A percentile compares a stretch with the other conserved stretches of the same genome.
Evolutionary conservation across 2,113 vertebrate genomes (phyloP).

Genomic region (Galemys pyrenaicus): DNA sequence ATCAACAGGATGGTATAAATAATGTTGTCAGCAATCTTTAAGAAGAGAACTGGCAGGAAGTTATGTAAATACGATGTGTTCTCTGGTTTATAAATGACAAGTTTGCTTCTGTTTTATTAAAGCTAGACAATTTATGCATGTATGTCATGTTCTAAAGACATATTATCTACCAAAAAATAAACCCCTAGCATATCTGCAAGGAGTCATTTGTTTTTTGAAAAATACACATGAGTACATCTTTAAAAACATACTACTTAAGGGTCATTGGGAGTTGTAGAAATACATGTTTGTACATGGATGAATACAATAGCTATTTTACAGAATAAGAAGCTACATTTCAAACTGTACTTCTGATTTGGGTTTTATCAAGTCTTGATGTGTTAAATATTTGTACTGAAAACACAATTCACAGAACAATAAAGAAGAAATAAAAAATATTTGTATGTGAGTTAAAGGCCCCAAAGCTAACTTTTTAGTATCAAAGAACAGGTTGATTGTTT

Average conservation of each 20-base stretch:
- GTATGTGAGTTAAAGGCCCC: constrained; percentile 14
- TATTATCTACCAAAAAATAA: background rate
- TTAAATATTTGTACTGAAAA: constrained; percentile 63
- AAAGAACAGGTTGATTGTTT: background rate
- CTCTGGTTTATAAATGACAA: background rate
- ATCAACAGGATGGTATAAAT: background rate
- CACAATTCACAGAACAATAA: constrained; percentile 44
- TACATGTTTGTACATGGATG: background rate
- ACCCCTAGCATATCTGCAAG: background rate
- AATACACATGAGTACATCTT: constrained; percentile 31
- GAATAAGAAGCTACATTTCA: background rate
- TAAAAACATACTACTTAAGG: constrained; percentile 23
- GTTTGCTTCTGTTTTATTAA: constrained; percentile 12
- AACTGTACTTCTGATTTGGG: background rate
- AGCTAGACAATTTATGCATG: background rate
- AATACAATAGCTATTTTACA: background rate
- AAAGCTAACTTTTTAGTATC: constrained; percentile 57
- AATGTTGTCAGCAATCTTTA: background rate
- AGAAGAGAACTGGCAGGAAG: background rate
- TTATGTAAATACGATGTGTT: background rate
- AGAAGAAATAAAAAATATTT: constrained; percentile 40
- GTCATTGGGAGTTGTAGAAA: constrained; percentile 29
- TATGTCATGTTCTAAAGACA: background rate
- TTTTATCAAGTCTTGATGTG: constrained; percentile 58
- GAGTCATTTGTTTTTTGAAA: constrained; percentile 17